Conservation (phyloP, 2,113 vertebrate species). For the Emydocephalus ijimae region DNA sequence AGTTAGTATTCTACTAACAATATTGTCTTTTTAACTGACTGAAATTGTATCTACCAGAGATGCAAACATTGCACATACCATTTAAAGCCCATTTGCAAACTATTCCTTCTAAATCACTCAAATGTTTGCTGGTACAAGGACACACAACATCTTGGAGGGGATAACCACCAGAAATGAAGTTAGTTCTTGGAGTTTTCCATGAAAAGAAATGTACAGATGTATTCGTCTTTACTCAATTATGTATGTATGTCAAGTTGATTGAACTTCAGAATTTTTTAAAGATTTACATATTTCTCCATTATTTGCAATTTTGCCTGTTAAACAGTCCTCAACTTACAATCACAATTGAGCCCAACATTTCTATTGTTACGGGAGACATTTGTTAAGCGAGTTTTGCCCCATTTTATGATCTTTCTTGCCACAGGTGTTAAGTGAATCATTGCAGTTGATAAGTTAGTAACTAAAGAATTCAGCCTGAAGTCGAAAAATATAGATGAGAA, state of each 20-base stretch:
- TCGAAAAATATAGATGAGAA: too few relatives aligned
- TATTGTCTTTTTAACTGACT: not conserved
- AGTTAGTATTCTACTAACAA: not conserved
- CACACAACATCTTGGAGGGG: not conserved
- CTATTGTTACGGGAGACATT: too few relatives aligned
- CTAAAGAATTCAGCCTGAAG: not conserved
- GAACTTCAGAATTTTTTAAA: not conserved
- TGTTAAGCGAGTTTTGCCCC: too few relatives aligned
- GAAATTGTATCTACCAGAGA: constrained; percentile 18
- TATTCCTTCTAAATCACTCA: not conserved
- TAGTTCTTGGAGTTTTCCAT: not conserved
- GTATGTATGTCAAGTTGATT: not conserved
- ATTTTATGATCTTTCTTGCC: too few relatives aligned
- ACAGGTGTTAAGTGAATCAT: too few relatives aligned
- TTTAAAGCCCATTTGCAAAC: not conserved
- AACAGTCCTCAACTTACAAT: not conserved
- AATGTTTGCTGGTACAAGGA: not conserved
- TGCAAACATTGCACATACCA: not conserved
- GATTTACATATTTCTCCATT: not conserved
- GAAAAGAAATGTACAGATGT: not conserved
- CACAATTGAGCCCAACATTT: too few relatives aligned
- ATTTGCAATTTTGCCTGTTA: not conserved
- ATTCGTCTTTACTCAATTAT: not conserved
- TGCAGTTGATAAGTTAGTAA: too few relatives aligned
- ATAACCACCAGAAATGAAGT: not conserved